Percentiles rank a stretch among this genome's conserved stretches.
These are phyloP conservation scores for Saimiri boliviensis DNA, from an alignment of 2,113 vertebrate genomes.

Conservation along the genomic window DNA sequence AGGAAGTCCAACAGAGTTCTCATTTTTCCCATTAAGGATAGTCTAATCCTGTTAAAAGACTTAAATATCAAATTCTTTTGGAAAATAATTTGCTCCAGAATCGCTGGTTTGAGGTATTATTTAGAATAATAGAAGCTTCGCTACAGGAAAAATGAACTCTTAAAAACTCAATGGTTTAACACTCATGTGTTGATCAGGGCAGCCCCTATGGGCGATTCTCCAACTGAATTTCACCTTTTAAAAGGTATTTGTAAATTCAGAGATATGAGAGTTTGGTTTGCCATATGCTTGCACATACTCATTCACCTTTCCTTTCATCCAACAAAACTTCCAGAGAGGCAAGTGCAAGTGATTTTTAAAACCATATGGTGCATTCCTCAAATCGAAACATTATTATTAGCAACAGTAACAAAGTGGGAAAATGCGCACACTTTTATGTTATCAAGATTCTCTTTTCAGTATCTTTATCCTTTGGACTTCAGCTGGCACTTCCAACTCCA, in stretches of 20 bases:
- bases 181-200: background rate
- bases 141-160: background rate
- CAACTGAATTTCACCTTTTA: background rate
- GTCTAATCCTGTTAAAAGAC: background rate
- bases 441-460: background rate
- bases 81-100: background rate
- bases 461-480: background rate
- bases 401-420: background rate
- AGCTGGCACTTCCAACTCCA: background rate
- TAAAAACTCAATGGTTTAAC: too few species aligned
- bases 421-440: background rate
- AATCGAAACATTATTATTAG: background rate
- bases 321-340: background rate
- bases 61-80: background rate
- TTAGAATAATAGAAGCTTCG: background rate
- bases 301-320: background rate
- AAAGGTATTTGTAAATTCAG: background rate
- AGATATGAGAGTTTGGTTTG: background rate
- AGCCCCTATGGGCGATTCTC: background rate
- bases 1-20: background rate
- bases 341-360: background rate
- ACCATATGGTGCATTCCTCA: background rate
- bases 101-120: background rate
- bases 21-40: background rate
- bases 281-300: background rate